Evolutionary conservation across 2,888 invertebrate species (phyloP).

Genomic region (Diploptera punctata): DNA sequence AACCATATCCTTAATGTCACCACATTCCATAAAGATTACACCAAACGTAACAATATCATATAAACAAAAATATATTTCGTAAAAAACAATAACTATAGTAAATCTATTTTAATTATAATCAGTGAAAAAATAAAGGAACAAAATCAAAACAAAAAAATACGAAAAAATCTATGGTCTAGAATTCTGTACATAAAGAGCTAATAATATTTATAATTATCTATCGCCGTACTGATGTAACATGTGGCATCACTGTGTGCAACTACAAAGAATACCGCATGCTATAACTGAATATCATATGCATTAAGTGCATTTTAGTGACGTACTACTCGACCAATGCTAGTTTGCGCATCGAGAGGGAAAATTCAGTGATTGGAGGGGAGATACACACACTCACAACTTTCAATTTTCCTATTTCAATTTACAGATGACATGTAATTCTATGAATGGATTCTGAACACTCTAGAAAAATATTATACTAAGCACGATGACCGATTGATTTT

Average conservation of each 20-base stretch:
- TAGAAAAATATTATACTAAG: too few relatives aligned
- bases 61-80: constrained; percentile 42
- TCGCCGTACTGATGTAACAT: not conserved
- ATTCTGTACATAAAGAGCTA: constrained; percentile 30
- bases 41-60: constrained; percentile 39
- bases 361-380: too few relatives aligned
- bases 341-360: too few relatives aligned
- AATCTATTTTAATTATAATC: constrained; percentile 45
- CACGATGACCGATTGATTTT: too few relatives aligned
- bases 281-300: constrained; percentile 23
- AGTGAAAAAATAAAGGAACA: constrained; percentile 47
- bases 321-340: too few relatives aligned
- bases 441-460: too few relatives aligned
- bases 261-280: constrained; percentile 16
- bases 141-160: constrained; percentile 38
- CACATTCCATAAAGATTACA: constrained; percentile 36
- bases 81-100: constrained; percentile 50
- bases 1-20: constrained; percentile 34
- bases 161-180: constrained; percentile 27
- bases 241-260: not conserved
- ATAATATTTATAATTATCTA: constrained; percentile 19
- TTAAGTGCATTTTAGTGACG: constrained; percentile 5
- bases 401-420: too few relatives aligned
- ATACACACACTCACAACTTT: too few relatives aligned
- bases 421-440: too few relatives aligned